Base-by-base conservation (phyloP, 2,888 invertebrate genomes). In the Drepanosiphum platanoidis region DNA sequence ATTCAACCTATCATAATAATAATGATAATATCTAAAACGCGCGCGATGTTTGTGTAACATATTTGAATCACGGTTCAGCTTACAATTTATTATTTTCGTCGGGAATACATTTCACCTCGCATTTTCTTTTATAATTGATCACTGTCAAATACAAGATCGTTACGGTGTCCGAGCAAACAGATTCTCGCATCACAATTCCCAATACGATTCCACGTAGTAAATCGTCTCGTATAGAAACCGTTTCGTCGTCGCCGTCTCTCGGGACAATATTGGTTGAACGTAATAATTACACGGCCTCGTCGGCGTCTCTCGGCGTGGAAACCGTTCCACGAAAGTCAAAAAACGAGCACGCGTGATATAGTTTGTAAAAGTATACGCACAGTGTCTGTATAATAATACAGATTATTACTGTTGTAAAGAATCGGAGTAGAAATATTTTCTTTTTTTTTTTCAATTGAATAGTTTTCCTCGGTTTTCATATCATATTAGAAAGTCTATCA, bases 211-310 rank as follows among this genome's bases (percentile, higher is more conserved):
- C 39, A 66, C 32, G 66, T 46, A 22, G 78, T 64, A 79, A 79
- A 66, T 46, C 32, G 79, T 79, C 66, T 15, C 46, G 22, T 42
- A n/a, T n/a, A 66, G 66, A 77, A 79, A 42, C 66, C 30, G 61
- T 77, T 27, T 61, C 18, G n/a, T 34, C n/a, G 64, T 64, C 52
- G 8, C 8, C 13, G 46, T 79, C 79, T 46, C 79, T 2, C 3
- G 66, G 66, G 79, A 79, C 42, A 22, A 32, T 22, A 18, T 66
- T 8, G 42, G 42, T 42, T n/a, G 42, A 42, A 79, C 22, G 64
- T 66, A 64, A 78, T 66, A 66, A 66, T 79, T 22, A 66, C 42
- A 42, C 18, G 32, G 32, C 30, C n/a, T n/a, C 32, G 32, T n/a
- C 3, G 42, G 27, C 30, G 32, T 79, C 66, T 58, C 58, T 58